Base-by-base conservation (phyloP, 2,797 vertebrate species). In the Halcyon badia region DNA sequence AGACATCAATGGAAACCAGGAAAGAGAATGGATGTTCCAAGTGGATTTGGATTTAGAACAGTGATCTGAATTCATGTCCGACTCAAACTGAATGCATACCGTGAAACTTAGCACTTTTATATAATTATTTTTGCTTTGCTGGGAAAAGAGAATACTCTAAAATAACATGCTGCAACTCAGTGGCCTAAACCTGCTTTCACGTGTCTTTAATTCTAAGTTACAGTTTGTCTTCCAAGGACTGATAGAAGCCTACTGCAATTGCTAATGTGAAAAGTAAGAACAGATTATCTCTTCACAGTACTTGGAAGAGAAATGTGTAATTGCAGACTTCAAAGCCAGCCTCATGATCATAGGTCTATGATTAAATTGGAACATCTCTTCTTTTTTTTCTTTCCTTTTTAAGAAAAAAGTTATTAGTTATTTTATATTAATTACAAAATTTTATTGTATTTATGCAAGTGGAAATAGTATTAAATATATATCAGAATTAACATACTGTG, bases 311-410 rank as follows among this genome's bases (percentile, higher is more conserved):
- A 90, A 89, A 83, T n/a, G 28, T 4, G 0, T 48, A 88, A 54
- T 51, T 41, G 20, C 80, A 58, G 52, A 61, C 73, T 90, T 89
- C 88, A 94, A 95, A 93, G 71, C 58, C 68, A 93, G 44, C 35
- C 28, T 87, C 7, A 4, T 57, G 14, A 61, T 75, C 10, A 33
- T 17, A 91, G 42, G 10, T 57, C 3, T 76, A 14, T 37, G 42
- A 70, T 88, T 89, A 72, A 82, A 48, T 71, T 35, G 15, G 30
- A 78, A 49, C 25, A 41, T 18, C 10, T n/a, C 37, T 37, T 37
- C 10, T 39, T 39, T 39, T 39, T 39, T 39, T 12, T 11, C 11
- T 12, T 39, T 39, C 11, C 37, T 31, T 58, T 33, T 35, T 26
- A 14, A 49, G 14, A 24, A 14, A 25, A 25, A 26, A 26, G 14